Base-by-base conservation (phyloP, 2,113 vertebrate species). In the Melanerpes aurifrons region DNA sequence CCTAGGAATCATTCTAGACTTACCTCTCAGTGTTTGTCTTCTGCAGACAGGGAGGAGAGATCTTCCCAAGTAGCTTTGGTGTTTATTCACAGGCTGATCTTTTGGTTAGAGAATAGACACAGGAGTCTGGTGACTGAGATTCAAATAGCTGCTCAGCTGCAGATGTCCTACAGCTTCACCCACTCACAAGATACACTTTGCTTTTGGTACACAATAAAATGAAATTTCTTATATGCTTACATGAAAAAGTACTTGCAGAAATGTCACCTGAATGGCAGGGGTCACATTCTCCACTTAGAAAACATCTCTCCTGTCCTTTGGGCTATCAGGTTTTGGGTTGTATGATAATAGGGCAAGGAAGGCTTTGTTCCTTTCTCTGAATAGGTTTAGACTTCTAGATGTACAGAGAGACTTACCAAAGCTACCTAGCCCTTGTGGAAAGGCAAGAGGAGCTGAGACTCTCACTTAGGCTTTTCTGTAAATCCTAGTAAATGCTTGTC, bases 21-120 rank as follows among this genome's bases (percentile, higher is more conserved):
- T 7, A 4, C 6, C 22, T 58, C 29, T 8, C 2, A 1, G 1
- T 0, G 21, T 40, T 61, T 61, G 28, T 21, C 25, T 45, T 82
- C 62, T 56, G 47, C 69, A 86, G 57, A 19, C 13, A 45, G 24
- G 35, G 35, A 72, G 57, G 24, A 77, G 16, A 5, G 12, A 14
- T 16, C 2, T 72, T 43, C 68, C 31, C 50, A 86, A 31, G 32
- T 18, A 71, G 40, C 40, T 54, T 58, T 1, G 0, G 26, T 72
- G 54, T 17, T 57, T 26, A 24, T 31, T 40, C 78, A 40, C 56
- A 59, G 43, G 12, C 43, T 62, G 16, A 5, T 28, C 43, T 59
- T 81, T 57, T 47, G 16, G 56, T 54, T 54, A 25, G 50, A 67
- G 24, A 32, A 22, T 3, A 71, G 66, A 35, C 5, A 7, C 7